phyloP scores from a whole-genome alignment of 2,113 vertebrate species.

The Macrotus californicus region DNA sequence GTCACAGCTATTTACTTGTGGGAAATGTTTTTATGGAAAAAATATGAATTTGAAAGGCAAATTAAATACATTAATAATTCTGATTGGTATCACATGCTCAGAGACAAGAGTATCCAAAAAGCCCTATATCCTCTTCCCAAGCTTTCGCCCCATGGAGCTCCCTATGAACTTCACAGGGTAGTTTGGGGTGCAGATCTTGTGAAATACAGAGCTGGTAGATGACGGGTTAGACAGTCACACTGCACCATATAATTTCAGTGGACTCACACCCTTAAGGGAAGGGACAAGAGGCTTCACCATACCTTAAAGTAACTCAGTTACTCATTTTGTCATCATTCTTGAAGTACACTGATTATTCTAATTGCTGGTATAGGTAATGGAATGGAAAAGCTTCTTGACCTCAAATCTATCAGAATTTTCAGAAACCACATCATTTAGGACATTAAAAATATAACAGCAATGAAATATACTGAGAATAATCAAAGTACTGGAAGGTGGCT shows the following conservation, averaged over 20 bases:
- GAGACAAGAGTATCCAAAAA: background rate
- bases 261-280: background rate
- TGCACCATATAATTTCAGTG: background rate
- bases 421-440: background rate
- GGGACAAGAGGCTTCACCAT: background rate
- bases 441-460: background rate
- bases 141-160: background rate
- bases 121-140: background rate
- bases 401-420: constrained; percentile 20
- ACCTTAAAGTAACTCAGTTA: background rate
- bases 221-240: background rate
- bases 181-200: background rate
- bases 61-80: constrained; percentile 50
- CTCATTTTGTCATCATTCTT: background rate
- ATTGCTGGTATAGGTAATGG: background rate
- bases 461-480: background rate
- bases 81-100: constrained; percentile 7
- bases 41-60: constrained; percentile 49
- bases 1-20: constrained; percentile 42
- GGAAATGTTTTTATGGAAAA: constrained; percentile 42
- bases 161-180: background rate
- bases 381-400: background rate
- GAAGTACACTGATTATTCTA: background rate
- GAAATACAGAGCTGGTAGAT: background rate
- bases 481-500: background rate